Base-by-base conservation (phyloP, 2,888 invertebrate genomes). In the Tineola bisselliella region DNA sequence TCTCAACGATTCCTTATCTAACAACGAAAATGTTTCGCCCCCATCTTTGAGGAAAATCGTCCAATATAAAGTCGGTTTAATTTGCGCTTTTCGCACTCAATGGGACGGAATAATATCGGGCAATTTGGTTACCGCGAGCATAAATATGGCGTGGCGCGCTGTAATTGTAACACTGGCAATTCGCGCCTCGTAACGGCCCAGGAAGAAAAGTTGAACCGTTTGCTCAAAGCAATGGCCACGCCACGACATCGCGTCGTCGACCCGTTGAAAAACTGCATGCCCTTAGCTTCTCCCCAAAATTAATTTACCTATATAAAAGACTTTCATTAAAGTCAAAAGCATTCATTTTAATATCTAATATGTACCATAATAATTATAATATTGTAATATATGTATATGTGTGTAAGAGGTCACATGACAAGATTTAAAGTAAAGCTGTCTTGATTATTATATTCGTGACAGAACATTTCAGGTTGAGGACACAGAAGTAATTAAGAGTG, bases 1-100 rank as follows among this genome's bases (percentile, higher is more conserved):
- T 79, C 81, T 72, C 79, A 70, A 74, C 31, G 44, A 48, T 72
- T 77, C 75, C 84, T 87, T 87, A 87, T 87, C 86, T 84, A 75
- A 77, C 80, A 76, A 74, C 79, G 81, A 80, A 81, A 83, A 82
- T 84, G 86, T 84, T 86, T 84, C 80, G 82, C 81, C 79, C 79
- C 79, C 80, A 81, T 79, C 79, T 77, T 78, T 71, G 72, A 75
- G 77, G 86, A 83, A 81, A 87, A 87, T 86, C 86, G 79, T 86
- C 86, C 81, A 86, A 87, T 87, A 87, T 87, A 87, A 87, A 87
- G 86, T 87, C 86, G 86, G 84, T 87, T 87, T 87, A 87, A 87
- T 87, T 87, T 87, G 87, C 86, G 84, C 87, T 86, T 87, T 86
- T 87, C 87, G 83, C 84, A 87, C 87, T 87, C 87, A 87, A 87